Conservation (phyloP, 1,140 invertebrate genomes). For the Drosophila bipectinata region DNA sequence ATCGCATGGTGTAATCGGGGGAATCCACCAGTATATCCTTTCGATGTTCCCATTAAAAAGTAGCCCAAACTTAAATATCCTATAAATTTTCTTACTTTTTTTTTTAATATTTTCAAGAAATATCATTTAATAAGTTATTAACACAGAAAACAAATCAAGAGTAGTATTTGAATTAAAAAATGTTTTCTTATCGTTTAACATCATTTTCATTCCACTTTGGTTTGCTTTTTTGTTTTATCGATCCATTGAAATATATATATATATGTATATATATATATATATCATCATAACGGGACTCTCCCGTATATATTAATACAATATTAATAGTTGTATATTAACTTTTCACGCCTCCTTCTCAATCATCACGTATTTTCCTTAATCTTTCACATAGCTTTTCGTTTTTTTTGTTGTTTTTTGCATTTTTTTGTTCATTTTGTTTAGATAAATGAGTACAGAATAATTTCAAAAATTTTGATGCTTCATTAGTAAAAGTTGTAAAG, state of each 20-base stretch:
- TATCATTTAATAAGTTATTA: conserved; percentile 82
- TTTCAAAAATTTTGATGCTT: conserved; percentile 77
- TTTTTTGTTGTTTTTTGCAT: conserved; percentile 21
- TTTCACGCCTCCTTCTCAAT: conserved; percentile 17
- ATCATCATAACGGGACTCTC: conserved; percentile 33
- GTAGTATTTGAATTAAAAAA: conserved; percentile 82
- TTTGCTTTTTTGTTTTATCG: conserved; percentile 62
- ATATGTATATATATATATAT: conserved; percentile 46
- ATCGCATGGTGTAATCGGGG: too few species aligned
- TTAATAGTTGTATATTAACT: conserved; percentile 66
- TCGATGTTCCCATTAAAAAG: neutral
- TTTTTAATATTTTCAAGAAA: conserved; percentile 79
- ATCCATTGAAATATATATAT: conserved; percentile 82
- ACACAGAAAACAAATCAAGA: conserved; percentile 81
- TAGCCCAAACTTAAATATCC: conserved; percentile 61
- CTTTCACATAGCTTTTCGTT: conserved; percentile 9
- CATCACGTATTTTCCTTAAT: conserved; percentile 20
- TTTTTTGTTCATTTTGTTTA: conserved; percentile 36
- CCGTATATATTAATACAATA: conserved; percentile 38
- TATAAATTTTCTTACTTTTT: conserved; percentile 68
- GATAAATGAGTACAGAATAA: conserved; percentile 75
- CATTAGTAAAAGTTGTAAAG: conserved; percentile 79
- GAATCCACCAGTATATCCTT: neutral
- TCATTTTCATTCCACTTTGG: conserved; percentile 58
- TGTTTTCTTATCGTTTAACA: conserved; percentile 70